Evolutionary conservation across 2,113 vertebrate genomes (phyloP).

Genomic region (Buteo buteo): DNA sequence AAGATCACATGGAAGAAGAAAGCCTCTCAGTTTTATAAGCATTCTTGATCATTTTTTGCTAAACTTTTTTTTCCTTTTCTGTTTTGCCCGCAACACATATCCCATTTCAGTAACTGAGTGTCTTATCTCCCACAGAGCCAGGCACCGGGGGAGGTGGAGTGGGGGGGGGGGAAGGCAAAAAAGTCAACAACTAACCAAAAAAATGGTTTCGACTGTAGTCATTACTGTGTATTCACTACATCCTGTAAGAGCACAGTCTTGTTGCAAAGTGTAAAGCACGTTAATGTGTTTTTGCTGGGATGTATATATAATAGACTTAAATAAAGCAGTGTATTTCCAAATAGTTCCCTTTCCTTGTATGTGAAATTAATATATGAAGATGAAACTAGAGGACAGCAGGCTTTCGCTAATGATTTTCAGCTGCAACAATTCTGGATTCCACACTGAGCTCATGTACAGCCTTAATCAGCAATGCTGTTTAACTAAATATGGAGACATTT

Average conservation of each 20-base stretch:
- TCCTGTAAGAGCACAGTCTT: background rate
- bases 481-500: constrained; percentile 53
- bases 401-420: constrained; percentile 51
- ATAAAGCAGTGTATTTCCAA: constrained; percentile 8
- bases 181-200: background rate
- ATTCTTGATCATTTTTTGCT: background rate
- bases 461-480: constrained; percentile 48
- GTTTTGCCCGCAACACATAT: background rate
- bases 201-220: background rate
- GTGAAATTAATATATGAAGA: constrained; percentile 34
- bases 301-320: background rate
- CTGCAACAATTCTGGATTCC: constrained; percentile 50
- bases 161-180: background rate
- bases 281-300: constrained; percentile 8
- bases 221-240: background rate
- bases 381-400: constrained; percentile 49
- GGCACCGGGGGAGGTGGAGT: background rate
- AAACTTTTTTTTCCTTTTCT: background rate
- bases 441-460: constrained; percentile 31
- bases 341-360: background rate
- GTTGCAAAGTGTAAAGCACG: background rate
- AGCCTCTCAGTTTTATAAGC: background rate
- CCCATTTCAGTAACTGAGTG: background rate
- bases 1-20: background rate
- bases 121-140: background rate